These are phyloP conservation scores for Drosophila albomicans DNA, from an alignment of 1,140 invertebrate species.

Conservation along the genomic window DNA sequence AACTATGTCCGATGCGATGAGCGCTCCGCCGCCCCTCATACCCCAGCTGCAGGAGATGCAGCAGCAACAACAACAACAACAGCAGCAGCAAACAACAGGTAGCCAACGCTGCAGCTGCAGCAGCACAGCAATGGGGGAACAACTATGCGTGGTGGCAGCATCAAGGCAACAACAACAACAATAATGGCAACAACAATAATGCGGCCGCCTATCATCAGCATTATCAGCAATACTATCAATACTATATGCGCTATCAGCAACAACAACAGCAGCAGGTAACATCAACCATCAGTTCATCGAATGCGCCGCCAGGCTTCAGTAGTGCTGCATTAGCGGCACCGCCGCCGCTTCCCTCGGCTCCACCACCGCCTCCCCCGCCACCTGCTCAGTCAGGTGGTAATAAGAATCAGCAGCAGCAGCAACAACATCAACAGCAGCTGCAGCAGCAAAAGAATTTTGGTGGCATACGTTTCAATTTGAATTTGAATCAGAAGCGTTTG, in stretches of 20 bases:
- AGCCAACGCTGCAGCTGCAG: constrained; percentile 34
- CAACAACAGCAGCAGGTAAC: constrained; percentile 74
- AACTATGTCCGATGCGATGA: constrained; percentile 77
- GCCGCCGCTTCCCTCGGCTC: constrained; percentile 58
- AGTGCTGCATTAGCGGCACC: constrained; percentile 74
- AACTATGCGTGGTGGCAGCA: constrained; percentile 76
- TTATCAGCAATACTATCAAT: constrained; percentile 81
- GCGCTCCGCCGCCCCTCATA: constrained; percentile 74
- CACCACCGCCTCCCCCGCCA: constrained; percentile 69
- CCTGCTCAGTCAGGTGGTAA: constrained; percentile 42
- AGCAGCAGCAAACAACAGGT: constrained; percentile 68
- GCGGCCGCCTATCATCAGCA: constrained; percentile 74
- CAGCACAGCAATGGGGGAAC: constrained; percentile 69
- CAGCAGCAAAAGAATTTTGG: constrained; percentile 77
- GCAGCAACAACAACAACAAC: constrained; percentile 55
- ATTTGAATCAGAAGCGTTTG: constrained; percentile 80
- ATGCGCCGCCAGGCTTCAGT: constrained; percentile 82
- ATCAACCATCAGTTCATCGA: constrained; percentile 67
- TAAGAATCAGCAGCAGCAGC: constrained; percentile 46
- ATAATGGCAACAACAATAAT: constrained; percentile 3
- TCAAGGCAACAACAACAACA: constrained; percentile 31
- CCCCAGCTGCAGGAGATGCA: constrained; percentile 83
- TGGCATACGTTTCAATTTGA: constrained; percentile 84
- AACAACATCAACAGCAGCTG: constrained; percentile 52
- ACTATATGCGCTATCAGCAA: constrained; percentile 79